Base-by-base conservation (phyloP, 53 echinoderm and acorn worm species). In the Temnopleurus reevesii region DNA sequence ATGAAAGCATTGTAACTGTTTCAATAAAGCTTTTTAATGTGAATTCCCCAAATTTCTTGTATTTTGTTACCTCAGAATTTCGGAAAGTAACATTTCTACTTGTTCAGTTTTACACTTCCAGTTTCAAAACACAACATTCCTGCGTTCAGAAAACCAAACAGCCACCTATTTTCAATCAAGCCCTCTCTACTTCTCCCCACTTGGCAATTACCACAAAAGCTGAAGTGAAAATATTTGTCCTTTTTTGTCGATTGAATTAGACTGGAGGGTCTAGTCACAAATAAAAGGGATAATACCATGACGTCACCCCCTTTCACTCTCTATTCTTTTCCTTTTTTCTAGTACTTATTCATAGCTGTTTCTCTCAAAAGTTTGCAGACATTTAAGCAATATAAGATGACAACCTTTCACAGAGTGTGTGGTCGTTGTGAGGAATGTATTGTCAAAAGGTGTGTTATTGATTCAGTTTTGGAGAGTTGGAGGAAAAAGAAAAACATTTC, bases 141-240 rank as follows among this genome's bases (percentile, higher is more conserved):
- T 71, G 2, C 8, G 8, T 41, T n/a, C 8, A 41, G 12, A 71
- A 5, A 38, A 41, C 3, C n/a, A 41, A 36, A 41, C 4, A 3
- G 19, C 41, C 7, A 41, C 41, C 41, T 8, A 8, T 61, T 30
- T 12, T 63, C 33, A 33, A 24, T 64, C 33, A 58, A 31, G 12
- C 41, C 41, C 71, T 38, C 71, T 8, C 21, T 71, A 9, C 19
- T 30, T 41, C 38, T 4, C 21, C n/a, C 71, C 23, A 71, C 71
- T 71, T 38, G 4, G 7, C 71, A 71, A 71, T 71, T 21, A 71
- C 71, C 41, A 38, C 71, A 38, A 41, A 23, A 71, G 71, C 71
- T 71, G 43, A 71, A 71, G 71, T 71, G 71, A 71, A 71, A 71
- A 71, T 71, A 71, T 71, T 71, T 71, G 71, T 23, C 41, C 71